A percentile compares a stretch with the other conserved stretches of the same genome.
Conservation (phyloP, 2,113 vertebrate genomes). For the Megatriorchis doriae region DNA sequence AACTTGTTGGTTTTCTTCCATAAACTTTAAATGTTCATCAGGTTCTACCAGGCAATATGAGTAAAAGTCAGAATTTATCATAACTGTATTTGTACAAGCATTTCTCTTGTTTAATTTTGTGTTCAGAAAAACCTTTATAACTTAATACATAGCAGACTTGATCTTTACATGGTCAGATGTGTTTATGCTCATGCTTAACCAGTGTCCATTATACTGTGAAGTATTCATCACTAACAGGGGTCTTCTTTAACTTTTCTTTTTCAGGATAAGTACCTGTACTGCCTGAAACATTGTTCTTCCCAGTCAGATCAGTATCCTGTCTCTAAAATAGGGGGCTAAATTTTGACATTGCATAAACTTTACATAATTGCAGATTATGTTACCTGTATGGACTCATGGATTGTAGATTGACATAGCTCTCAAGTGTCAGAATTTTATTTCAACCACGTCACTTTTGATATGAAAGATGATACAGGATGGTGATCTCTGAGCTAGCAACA, state of each 20-base stretch:
- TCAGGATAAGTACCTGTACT: rapidly evolving
- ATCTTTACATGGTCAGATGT: not conserved
- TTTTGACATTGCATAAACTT: not conserved
- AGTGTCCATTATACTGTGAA: not conserved
- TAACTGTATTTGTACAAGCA: not conserved
- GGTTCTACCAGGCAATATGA: not conserved
- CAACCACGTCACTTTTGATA: not conserved
- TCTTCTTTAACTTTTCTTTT: not conserved
- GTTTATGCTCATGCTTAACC: not conserved
- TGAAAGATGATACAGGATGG: not conserved
- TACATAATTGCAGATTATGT: not conserved
- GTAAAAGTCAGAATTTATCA: not conserved
- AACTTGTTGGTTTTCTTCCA: not conserved
- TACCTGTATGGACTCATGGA: not conserved
- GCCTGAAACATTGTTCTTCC: not conserved
- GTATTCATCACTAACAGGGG: not conserved
- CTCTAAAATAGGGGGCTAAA: not conserved
- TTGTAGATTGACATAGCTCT: not conserved
- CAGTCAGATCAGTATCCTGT: not conserved
- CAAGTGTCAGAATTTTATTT: not conserved
- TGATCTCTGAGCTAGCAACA: not conserved
- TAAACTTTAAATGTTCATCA: not conserved
- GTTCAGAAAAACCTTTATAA: not conserved
- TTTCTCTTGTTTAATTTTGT: not conserved
- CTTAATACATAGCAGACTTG: not conserved